Evolutionary conservation across 2,113 vertebrate species (phyloP).

Genomic region (Globicephala melas): DNA sequence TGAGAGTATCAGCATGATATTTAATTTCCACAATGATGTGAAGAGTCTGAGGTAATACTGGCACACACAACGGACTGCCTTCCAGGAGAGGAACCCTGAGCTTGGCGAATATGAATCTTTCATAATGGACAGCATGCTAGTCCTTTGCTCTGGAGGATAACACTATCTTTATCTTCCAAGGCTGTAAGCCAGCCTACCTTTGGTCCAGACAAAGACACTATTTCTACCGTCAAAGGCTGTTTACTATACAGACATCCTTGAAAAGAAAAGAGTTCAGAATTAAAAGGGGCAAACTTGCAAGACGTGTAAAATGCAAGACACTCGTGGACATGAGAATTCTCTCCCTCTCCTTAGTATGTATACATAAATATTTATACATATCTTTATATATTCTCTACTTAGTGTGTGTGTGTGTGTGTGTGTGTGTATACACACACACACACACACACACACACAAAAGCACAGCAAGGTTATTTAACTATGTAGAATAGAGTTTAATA

Average conservation of each 20-base stretch:
- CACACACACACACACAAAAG: background rate
- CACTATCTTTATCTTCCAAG: background rate
- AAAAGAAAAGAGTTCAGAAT: background rate
- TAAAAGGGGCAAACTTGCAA: background rate
- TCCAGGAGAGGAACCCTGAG: background rate
- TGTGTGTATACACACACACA: too few species aligned
- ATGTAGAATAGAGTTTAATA: background rate
- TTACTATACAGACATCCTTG: background rate
- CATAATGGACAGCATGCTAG: background rate
- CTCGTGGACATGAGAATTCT: background rate
- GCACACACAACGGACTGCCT: background rate
- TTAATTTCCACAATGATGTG: background rate
- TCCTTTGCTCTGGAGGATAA: background rate
- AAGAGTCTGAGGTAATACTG: background rate
- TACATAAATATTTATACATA: background rate
- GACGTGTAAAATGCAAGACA: background rate
- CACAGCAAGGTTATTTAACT: background rate
- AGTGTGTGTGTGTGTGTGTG: background rate
- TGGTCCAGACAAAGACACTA: background rate
- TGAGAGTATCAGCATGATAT: background rate
- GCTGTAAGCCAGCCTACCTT: background rate
- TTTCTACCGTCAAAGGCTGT: background rate
- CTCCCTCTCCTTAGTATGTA: background rate
- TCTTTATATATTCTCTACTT: background rate
- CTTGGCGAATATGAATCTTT: background rate